A percentile compares a stretch with the other conserved stretches of the same genome.
Evolutionary conservation across 2,888 invertebrate species (phyloP).

Genomic region (Atrina japonica): DNA sequence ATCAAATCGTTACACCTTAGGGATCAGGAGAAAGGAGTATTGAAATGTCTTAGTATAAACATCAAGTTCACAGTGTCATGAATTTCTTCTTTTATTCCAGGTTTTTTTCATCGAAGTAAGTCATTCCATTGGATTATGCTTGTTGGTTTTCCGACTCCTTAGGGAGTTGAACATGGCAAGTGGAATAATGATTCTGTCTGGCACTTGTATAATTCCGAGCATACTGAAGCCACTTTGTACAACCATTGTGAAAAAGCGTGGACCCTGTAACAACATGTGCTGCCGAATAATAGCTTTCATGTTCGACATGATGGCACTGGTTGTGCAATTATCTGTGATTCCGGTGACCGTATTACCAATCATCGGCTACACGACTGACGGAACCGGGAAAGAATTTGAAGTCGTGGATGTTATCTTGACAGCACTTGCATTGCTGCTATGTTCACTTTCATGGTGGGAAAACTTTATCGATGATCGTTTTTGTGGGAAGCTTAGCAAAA

Average conservation of each 20-base stretch:
- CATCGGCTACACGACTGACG: slow-evolving; percentile 37
- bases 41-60: too few relatives aligned
- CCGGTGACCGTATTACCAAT: slow-evolving; percentile 51
- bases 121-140: slow-evolving; percentile 71
- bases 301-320: slow-evolving; percentile 45
- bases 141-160: slow-evolving; percentile 73
- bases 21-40: too few relatives aligned
- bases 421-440: slow-evolving; percentile 55
- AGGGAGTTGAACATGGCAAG: slow-evolving; percentile 70
- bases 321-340: slow-evolving; percentile 58
- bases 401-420: slow-evolving; percentile 40
- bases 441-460: slow-evolving; percentile 70
- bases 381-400: slow-evolving; percentile 16
- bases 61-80: too few relatives aligned
- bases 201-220: slow-evolving; percentile 70
- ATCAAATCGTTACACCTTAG: too few relatives aligned
- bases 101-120: slow-evolving; percentile 56
- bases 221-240: slow-evolving; percentile 65
- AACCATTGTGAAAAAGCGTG: too few relatives aligned
- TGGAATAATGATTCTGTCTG: slow-evolving; percentile 70
- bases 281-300: slow-evolving; percentile 28
- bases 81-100: slow-evolving; percentile 46
- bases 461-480: slow-evolving; percentile 69
- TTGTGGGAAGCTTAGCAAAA: slow-evolving; percentile 40
- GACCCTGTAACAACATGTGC: background rate